Percentiles rank a stretch among this genome's conserved stretches.
Evolutionary conservation across 2,113 vertebrate genomes (phyloP).

Genomic region (Forbesichthys papilliferus): DNA sequence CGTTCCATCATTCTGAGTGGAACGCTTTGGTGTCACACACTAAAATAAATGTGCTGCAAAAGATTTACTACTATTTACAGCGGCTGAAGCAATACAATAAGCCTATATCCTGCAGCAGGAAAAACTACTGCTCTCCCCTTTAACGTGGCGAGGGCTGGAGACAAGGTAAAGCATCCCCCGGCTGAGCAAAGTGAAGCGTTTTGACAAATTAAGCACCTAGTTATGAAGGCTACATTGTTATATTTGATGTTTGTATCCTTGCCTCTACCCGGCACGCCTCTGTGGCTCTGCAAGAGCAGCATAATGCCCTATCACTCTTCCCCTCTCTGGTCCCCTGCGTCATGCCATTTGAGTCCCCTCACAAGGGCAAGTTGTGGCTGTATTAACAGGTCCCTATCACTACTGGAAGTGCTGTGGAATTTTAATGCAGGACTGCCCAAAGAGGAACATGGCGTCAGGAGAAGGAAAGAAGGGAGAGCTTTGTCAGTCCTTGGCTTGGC

Average conservation of each 20-base stretch:
- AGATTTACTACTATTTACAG: conserved; percentile 78
- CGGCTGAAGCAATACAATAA: conserved; percentile 70
- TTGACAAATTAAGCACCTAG: conserved; percentile 71
- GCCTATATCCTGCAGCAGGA: conserved; percentile 63
- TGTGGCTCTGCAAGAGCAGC: conserved; percentile 35
- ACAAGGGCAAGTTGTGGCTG: conserved; percentile 69
- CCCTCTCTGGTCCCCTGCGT: conserved; percentile 55
- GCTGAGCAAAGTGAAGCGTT: conserved; percentile 63
- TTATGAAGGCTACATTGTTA: conserved; percentile 68
- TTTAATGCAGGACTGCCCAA: conserved; percentile 63
- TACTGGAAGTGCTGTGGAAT: conserved; percentile 64
- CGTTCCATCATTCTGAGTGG: conserved; percentile 65
- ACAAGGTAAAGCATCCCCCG: conserved; percentile 56
- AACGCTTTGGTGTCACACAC: conserved; percentile 73
- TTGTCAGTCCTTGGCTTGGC: conserved; percentile 74
- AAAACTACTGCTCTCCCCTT: conserved; percentile 58
- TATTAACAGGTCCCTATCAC: conserved; percentile 72
- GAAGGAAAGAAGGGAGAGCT: conserved; percentile 35
- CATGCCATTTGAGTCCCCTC: conserved; percentile 65
- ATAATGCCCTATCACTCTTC: conserved; percentile 58
- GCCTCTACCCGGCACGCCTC: conserved; percentile 28
- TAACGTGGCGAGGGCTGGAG: conserved; percentile 65
- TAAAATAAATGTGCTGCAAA: conserved; percentile 66
- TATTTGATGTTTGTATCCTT: conserved; percentile 66
- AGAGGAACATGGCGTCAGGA: conserved; percentile 3